Percentiles rank a stretch among this genome's conserved stretches.
phyloP scores from a whole-genome alignment of 1,140 invertebrate genomes.

The Macrobrachium rosenbergii region DNA sequence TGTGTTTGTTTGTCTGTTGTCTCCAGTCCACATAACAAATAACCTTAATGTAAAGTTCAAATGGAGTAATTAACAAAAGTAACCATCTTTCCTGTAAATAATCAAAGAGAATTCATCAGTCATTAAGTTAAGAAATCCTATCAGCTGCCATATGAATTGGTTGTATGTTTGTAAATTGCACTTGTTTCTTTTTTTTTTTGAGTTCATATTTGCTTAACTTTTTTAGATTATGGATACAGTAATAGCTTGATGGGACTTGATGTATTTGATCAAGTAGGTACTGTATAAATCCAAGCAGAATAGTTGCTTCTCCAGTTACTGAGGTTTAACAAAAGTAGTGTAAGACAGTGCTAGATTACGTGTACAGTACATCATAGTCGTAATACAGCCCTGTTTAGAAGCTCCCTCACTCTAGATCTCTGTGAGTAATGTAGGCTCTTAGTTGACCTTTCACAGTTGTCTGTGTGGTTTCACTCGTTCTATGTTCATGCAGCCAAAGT shows the following conservation, averaged over 20 bases:
- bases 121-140: too few species aligned
- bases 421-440: too few species aligned
- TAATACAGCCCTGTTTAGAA: too few species aligned
- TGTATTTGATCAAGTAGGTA: conserved; percentile 9
- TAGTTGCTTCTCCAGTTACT: neutral
- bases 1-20: neutral
- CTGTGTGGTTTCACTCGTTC: too few species aligned
- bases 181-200: neutral
- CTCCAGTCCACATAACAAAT: conserved; percentile 33
- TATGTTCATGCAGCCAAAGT: too few species aligned
- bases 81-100: conserved; percentile 24
- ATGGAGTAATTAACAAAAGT: conserved; percentile 26
- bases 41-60: conserved; percentile 37
- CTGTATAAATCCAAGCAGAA: conserved; percentile 9
- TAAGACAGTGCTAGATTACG: neutral
- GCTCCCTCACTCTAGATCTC: too few species aligned
- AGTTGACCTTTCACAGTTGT: too few species aligned
- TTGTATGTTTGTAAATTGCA: conserved; percentile 10
- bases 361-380: neutral
- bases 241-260: neutral
- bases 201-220: neutral
- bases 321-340: neutral
- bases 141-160: too few species aligned
- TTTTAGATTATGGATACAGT: neutral
- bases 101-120: neutral